Base-by-base conservation (phyloP, 1,140 invertebrate genomes). In the Gonioctena quinquepunctata region DNA sequence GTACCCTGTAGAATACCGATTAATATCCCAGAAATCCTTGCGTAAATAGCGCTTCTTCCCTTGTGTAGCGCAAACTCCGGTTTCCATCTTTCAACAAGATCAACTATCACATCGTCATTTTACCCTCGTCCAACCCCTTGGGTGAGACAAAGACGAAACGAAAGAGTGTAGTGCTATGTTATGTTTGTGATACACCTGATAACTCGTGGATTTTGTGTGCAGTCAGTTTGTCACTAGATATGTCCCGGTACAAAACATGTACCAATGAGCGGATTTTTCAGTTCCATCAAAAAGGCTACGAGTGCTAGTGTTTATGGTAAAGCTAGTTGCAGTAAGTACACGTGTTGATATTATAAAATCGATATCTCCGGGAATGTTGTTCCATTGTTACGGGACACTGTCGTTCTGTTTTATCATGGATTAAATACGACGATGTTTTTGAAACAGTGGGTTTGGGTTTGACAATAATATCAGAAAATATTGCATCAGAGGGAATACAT, bases 261-360 rank as follows among this genome's bases (percentile, higher is more conserved):
- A 64, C 79, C 68, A 70, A 82, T 82, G 80, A 82, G 80, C 72
- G 79, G 76, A 54, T 76, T 82, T 59, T 73, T 82, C 13, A 81
- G 73, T 78, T 76, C 79, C 18, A 72, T 82, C 61, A 81, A 78
- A 64, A 80, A 75, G 60, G 78, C 76, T 66, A 76, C 79, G 13
- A 70, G 69, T 71, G 66, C 70, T 28, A 63, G 68, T 70, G n/a
- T 25, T 52, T 66, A 77, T 73, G 70, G 68, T 66, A 18, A 64
- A 64, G 68, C 65, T 52, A 54, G 68, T 64, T 65, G 70, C 25
- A 65, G 73, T 75, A 61, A 72, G 70, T 69, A 5, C 11, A 25
- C 8, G 42, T 13, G 6, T 62, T 33, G 2, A 3, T 59, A 59
- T 59, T 16, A 11, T n/a, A n/a, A n/a, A n/a, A n/a, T n/a, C n/a